Base-by-base conservation (phyloP, 2,797 vertebrate species). In the Onychomys leucogaster region DNA sequence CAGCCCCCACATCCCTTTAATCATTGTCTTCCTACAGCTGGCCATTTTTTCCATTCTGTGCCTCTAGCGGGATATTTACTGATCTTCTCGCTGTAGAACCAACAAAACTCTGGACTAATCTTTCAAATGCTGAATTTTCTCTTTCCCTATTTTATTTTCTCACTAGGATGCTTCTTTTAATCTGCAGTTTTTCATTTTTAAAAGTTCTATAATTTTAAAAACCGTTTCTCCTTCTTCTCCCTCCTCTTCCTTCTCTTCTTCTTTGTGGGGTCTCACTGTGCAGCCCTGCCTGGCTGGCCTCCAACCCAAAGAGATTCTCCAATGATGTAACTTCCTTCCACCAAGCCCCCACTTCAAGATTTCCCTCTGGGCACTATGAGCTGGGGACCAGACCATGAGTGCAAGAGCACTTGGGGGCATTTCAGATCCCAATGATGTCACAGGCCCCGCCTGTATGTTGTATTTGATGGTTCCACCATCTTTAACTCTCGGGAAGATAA, bases 91-190 rank as follows among this genome's bases (percentile, higher is more conserved):
- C 59, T 91, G n/a, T 75, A 76, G 83, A 46, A 49, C 81, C 55
- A 63, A 16, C 17, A 69, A 8, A 34, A 92, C 67, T 91, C 90
- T 85, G 10, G 49, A n/a, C 14, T 82, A 89, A 73, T 67, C 34
- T 23, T 88, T 59, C 88, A 93, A 59, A 77, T 71, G 29, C n/a
- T 71, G 57, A 67, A 69, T 93, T 88, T 90, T 49, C 21, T 89
- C 52, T 93, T 89, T 65, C 34, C 8, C 34, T 92, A 1, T 75
- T 82, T 71, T 67, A 80, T 29, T 52, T 86, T 55, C 46, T 55
- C 8, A 71, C 29, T 37, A 1, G 23, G 23, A n/a, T 86, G 37
- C 27, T 65, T 90, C 29, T 96, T 90, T 71, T 14, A 46, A 65
- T 37, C 34, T 73, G 23, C 77, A 86, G 3, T 34, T 21, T 85